Conservation (phyloP, 2,797 vertebrate species). For the Peromyscus melanophrys region DNA sequence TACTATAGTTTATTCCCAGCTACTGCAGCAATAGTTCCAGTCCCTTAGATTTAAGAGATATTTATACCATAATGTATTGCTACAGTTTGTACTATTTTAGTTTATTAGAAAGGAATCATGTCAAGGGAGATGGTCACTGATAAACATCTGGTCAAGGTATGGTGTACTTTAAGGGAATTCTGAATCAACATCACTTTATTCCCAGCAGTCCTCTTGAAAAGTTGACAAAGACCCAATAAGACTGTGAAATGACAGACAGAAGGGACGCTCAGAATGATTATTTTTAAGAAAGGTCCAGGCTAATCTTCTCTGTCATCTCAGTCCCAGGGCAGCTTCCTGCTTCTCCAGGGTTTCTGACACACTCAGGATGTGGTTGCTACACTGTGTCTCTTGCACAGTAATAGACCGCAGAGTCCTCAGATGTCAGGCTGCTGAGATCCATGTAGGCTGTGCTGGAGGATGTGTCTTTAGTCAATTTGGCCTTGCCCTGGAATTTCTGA, state of each 20-base stretch:
- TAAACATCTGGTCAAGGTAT: fast-evolving
- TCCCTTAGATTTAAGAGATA: too few species aligned
- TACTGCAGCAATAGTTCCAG: background rate
- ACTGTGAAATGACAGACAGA: background rate
- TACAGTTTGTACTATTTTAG: too few species aligned
- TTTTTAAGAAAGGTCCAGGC: background rate
- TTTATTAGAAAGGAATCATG: too few species aligned
- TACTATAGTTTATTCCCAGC: background rate
- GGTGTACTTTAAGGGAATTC: too few species aligned
- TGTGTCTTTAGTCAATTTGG: background rate
- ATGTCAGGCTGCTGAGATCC: background rate
- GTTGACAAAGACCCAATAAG: too few species aligned
- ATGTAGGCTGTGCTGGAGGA: background rate
- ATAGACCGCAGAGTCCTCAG: background rate
- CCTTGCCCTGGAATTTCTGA: background rate
- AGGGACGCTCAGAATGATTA: background rate
- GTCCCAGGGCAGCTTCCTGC: background rate
- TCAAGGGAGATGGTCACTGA: background rate
- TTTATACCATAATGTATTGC: background rate
- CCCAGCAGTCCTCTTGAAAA: too few species aligned
- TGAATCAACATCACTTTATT: background rate
- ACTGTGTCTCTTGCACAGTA: background rate
- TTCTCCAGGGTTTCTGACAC: background rate
- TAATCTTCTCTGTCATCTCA: background rate
- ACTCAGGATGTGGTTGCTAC: background rate